Conservation (phyloP, 2,797 vertebrate genomes). For the Helostoma temminkii region DNA sequence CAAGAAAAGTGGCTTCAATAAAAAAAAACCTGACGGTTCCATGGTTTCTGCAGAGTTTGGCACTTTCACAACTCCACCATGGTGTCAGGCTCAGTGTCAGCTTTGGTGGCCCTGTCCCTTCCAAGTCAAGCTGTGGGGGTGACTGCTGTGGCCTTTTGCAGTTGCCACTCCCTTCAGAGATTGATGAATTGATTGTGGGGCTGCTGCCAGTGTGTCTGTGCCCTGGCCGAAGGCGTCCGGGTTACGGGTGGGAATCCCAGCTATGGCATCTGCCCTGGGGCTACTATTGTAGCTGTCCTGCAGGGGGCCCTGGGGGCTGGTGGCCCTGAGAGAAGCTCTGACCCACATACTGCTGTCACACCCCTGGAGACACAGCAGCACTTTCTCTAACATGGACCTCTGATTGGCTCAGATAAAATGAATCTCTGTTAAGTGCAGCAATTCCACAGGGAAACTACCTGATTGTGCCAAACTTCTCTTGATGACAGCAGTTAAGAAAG, state of each 20-base stretch:
- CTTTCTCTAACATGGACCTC: constrained; percentile 61
- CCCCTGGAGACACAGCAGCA: constrained; percentile 87
- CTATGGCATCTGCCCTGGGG: constrained; percentile 87
- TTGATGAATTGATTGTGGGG: constrained; percentile 88
- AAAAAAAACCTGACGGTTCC: constrained; percentile 15
- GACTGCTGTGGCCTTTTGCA: constrained; percentile 82
- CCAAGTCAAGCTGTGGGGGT: constrained; percentile 70
- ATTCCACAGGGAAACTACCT: constrained; percentile 66
- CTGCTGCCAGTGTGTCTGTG: constrained; percentile 89
- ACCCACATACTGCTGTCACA: constrained; percentile 90
- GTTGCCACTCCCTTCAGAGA: constrained; percentile 80
- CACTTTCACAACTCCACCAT: constrained; percentile 42
- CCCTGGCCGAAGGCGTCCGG: constrained; percentile 86
- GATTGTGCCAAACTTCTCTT: constrained; percentile 70
- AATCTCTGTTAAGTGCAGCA: constrained; percentile 57
- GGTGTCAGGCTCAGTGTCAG: constrained; percentile 62
- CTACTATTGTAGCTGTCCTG: constrained; percentile 84
- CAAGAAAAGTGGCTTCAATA: constrained; percentile 23
- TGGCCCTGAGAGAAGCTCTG: constrained; percentile 83
- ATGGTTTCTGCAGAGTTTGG: constrained; percentile 46
- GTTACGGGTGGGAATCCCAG: constrained; percentile 89
- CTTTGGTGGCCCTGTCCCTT: constrained; percentile 80
- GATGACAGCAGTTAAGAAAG: constrained; percentile 62
- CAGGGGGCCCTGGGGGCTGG: constrained; percentile 85
- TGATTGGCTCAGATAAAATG: constrained; percentile 70